A percentile compares a stretch with the other conserved stretches of the same genome.
phyloP scores from a whole-genome alignment of 2,113 vertebrate genomes.

The Pteronura brasiliensis region DNA sequence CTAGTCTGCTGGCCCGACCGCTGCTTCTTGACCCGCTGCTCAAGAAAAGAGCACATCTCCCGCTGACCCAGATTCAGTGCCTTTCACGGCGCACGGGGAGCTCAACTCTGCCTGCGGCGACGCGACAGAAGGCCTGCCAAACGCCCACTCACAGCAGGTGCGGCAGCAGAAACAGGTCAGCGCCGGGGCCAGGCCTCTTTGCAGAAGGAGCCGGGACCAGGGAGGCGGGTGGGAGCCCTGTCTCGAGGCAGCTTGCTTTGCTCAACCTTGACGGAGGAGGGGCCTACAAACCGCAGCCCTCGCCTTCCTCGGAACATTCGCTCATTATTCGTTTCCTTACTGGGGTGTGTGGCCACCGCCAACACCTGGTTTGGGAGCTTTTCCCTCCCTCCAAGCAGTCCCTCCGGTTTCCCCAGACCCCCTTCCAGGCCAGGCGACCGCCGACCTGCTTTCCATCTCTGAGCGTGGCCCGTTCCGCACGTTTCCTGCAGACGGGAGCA shows the following conservation, averaged over 20 bases:
- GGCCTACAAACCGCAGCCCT: background rate
- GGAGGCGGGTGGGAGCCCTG: background rate
- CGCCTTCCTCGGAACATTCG: background rate
- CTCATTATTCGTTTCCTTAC: background rate
- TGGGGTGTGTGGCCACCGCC: background rate
- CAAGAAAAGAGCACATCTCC: background rate
- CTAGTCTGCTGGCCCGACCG: background rate
- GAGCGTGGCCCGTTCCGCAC: background rate
- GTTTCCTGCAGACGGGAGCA: background rate
- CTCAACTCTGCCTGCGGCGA: background rate
- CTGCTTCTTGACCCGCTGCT: conserved; percentile 22
- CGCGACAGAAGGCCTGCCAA: conserved; percentile 20
- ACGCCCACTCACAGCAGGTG: background rate
- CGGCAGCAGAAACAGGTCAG: background rate
- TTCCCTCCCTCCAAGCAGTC: background rate
- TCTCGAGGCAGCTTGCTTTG: background rate
- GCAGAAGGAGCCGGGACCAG: background rate
- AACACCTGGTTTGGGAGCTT: background rate
- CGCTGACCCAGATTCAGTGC: conserved; percentile 53
- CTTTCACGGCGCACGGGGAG: conserved; percentile 39
- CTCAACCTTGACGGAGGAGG: background rate
- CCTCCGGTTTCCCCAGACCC: fast-evolving
- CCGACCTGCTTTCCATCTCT: background rate
- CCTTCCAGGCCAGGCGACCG: background rate
- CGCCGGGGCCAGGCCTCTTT: background rate